These are phyloP conservation scores for Corbicula japonica DNA, from an alignment of 2,888 invertebrate genomes.

Conservation along the genomic window DNA sequence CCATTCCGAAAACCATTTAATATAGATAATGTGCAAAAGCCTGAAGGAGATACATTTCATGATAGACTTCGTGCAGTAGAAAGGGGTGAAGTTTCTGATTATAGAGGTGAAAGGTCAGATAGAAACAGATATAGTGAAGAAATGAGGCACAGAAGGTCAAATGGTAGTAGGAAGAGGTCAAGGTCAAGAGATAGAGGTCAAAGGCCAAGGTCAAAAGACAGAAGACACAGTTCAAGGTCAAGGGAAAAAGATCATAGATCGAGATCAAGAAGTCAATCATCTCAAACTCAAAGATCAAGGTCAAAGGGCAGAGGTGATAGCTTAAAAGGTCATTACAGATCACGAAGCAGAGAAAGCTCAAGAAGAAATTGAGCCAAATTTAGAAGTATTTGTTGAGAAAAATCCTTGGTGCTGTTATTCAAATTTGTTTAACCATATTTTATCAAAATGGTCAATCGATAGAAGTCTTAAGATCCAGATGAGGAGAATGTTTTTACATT, in stretches of 20 bases:
- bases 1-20: constrained; percentile 89
- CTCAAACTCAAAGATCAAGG: constrained; percentile 37
- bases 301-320: constrained; percentile 20
- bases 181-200: constrained; percentile 31
- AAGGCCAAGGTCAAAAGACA: constrained; percentile 40
- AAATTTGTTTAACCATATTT: too few species aligned
- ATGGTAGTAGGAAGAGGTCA: constrained; percentile 32
- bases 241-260: constrained; percentile 11
- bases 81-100: constrained; percentile 7
- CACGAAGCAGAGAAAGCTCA: constrained; percentile 37
- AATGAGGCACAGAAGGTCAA: constrained; percentile 4
- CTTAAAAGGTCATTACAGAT: constrained; percentile 2
- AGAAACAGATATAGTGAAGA: constrained; percentile 5
- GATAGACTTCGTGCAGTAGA: constrained; percentile 47
- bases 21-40: constrained; percentile 40
- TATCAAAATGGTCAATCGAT: too few species aligned
- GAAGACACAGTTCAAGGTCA: constrained; percentile 34
- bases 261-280: too few species aligned
- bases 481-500: too few species aligned
- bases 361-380: constrained; percentile 1
- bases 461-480: too few species aligned
- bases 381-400: not conserved
- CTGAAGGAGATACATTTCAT: constrained; percentile 56
- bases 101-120: constrained; percentile 3
- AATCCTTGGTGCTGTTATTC: too few species aligned